Conservation (phyloP, 2,888 invertebrate species). For the Hypselothyrea guttata region DNA sequence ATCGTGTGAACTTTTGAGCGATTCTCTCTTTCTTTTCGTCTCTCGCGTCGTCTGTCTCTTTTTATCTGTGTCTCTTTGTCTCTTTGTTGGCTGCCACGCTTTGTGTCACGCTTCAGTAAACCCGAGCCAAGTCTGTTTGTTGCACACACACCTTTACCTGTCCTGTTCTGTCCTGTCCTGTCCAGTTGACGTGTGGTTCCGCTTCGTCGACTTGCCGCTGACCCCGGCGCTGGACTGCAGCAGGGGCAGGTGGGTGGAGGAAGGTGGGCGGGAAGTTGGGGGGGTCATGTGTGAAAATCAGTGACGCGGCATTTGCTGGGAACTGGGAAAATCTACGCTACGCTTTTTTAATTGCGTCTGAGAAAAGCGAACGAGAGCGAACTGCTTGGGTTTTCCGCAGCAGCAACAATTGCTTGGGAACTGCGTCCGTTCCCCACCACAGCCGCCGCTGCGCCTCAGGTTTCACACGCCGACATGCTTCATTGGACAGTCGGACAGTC, state of each 20-base stretch:
- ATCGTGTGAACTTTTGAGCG: conserved; percentile 65
- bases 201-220: conserved; percentile 58
- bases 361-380: conserved; percentile 24
- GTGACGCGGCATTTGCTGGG: conserved; percentile 73
- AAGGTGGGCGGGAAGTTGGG: background rate
- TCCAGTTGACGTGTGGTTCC: conserved; percentile 76
- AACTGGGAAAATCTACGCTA: conserved; percentile 58
- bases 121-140: conserved; percentile 26
- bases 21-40: background rate
- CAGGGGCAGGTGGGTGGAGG: too few species aligned
- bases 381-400: conserved; percentile 29
- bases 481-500: conserved; percentile 53
- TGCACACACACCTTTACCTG: conserved; percentile 34
- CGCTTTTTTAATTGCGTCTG: conserved; percentile 69
- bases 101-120: conserved; percentile 60
- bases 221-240: conserved; percentile 30
- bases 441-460: conserved; percentile 25
- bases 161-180: conserved; percentile 17
- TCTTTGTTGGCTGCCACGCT: conserved; percentile 32
- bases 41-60: background rate
- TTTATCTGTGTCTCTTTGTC: background rate
- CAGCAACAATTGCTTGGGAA: conserved; percentile 67
- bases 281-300: conserved; percentile 65
- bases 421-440: conserved; percentile 3
- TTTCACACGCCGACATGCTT: conserved; percentile 73